These are phyloP conservation scores for Dimorphilus gyrociliatus DNA, from an alignment of 2,888 invertebrate genomes.

Conservation along the genomic window DNA sequence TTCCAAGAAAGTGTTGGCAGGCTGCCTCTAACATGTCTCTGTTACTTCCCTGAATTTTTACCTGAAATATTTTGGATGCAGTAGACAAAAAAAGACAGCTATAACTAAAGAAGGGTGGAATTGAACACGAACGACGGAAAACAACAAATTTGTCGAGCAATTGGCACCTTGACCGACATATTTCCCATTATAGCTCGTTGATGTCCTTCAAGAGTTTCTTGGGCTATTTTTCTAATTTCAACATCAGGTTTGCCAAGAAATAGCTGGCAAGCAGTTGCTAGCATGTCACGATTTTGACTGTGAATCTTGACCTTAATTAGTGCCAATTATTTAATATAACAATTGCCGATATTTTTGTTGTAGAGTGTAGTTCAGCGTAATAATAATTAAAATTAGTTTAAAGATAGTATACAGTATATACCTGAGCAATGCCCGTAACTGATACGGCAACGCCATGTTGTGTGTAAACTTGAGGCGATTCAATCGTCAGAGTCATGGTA, in stretches of 20 bases:
- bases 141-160: too few relatives aligned
- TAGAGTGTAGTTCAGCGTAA: too few relatives aligned
- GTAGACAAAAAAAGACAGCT: too few relatives aligned
- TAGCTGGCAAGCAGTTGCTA: constrained; percentile 37
- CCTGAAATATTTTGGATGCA: too few relatives aligned
- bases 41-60: constrained; percentile 34
- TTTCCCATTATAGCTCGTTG: constrained; percentile 41
- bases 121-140: constrained; percentile 4
- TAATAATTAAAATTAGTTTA: too few relatives aligned
- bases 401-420: too few relatives aligned
- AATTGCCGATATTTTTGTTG: too few relatives aligned
- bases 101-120: too few relatives aligned
- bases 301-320: constrained; percentile 37
- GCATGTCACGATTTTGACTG: constrained; percentile 36
- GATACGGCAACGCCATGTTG: constrained; percentile 91
- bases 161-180: too few relatives aligned
- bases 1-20: constrained; percentile 37
- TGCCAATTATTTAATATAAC: too few relatives aligned
- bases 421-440: constrained; percentile 92
- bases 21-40: constrained; percentile 36
- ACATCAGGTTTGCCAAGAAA: constrained; percentile 36
- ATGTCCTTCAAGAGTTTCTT: constrained; percentile 39
- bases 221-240: constrained; percentile 33
- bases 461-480: constrained; percentile 86
- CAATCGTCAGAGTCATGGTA: constrained; percentile 90